Base-by-base conservation (phyloP, 2,797 vertebrate genomes). In the Cyclura pinguis region DNA sequence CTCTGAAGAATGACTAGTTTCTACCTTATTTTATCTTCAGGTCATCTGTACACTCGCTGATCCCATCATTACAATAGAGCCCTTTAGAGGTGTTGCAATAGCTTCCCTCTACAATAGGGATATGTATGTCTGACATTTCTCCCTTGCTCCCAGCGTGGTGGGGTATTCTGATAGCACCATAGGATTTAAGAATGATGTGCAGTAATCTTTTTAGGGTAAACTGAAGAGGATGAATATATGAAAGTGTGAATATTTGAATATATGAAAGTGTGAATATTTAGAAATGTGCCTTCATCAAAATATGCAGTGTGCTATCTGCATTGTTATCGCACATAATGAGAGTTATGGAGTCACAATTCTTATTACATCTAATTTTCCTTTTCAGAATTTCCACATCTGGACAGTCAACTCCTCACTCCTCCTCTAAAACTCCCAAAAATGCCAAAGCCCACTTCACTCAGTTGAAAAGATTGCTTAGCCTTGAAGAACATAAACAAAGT, bases 391-490 rank as follows among this genome's bases (percentile, higher is more conserved):
- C 2, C 47, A 84, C 84, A 16, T 95, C 96, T 1, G 93, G 96
- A 87, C 94, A 95, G n/a, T 91, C 95, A 0, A 94, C 96, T 95
- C 96, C 97, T 5, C 93, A 93, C 85, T 97, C 97, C 80, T 97
- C 93, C 76, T 95, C 97, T 90, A 98, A 97, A 95, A 93, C 96
- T 62, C 83, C 93, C 1, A 98, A 97, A 91, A 94, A 95, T 42
- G 97, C 98, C 95, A 98, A 97, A 89, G 98, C 98, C 93, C 96
- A 98, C 27, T 98, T 98, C 81, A 98, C 98, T 88, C 98, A 98
- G 87, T 98, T 99, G 92, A 99, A 98, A 97, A 97, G 97, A 95
- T 96, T 99, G 35, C 98, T 99, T 50, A 95, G 95, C 94, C 96
- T 98, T 90, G 98, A 98, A 91, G 97, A 98, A 93, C 97, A 95